phyloP scores from a whole-genome alignment of 2,888 invertebrate species.

The Tricholauxania praeusta region DNA sequence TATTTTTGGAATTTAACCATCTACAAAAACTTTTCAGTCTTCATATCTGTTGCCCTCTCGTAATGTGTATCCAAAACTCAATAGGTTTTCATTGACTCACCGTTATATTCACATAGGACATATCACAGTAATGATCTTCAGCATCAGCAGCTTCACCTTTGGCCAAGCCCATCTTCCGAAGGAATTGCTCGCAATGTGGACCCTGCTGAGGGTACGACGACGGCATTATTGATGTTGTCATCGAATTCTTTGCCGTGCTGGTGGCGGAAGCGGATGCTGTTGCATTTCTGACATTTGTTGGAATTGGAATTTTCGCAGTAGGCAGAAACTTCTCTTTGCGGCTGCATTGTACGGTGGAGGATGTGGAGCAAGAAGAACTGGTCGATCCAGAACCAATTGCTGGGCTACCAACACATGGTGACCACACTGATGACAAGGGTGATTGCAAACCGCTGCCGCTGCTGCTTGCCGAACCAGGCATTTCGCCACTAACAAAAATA shows the following conservation, averaged over 20 bases:
- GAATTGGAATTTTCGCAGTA: constrained; percentile 40
- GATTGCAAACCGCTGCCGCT: constrained; percentile 46
- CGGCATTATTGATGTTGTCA: constrained; percentile 44
- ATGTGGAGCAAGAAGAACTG: constrained; percentile 8
- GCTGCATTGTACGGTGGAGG: constrained; percentile 13
- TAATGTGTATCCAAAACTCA: no score
- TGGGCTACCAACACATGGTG: neutral
- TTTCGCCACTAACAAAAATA: constrained; percentile 37
- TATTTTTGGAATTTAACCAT: no score
- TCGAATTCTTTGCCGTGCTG: constrained; percentile 36
- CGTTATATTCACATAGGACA: constrained; percentile 67
- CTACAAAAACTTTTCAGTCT: no score
- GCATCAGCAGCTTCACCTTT: constrained; percentile 63
- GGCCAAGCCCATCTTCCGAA: constrained; percentile 67
- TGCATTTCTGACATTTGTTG: constrained; percentile 26
- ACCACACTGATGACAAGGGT: constrained; percentile 32
- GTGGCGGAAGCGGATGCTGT: constrained; percentile 1
- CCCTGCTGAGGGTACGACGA: constrained; percentile 63
- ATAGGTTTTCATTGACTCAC: constrained; percentile 52
- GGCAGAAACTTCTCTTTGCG: constrained; percentile 43
- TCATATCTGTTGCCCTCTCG: neutral
- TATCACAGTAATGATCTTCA: constrained; percentile 69
- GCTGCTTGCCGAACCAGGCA: constrained; percentile 47
- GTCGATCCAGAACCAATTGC: constrained; percentile 3
- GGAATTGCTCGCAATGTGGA: constrained; percentile 69